Evolutionary conservation across 2,797 vertebrate species (phyloP), one percentile per base, ranked within the genome.

Genomic region (Toxotes lorentzi): DNA sequence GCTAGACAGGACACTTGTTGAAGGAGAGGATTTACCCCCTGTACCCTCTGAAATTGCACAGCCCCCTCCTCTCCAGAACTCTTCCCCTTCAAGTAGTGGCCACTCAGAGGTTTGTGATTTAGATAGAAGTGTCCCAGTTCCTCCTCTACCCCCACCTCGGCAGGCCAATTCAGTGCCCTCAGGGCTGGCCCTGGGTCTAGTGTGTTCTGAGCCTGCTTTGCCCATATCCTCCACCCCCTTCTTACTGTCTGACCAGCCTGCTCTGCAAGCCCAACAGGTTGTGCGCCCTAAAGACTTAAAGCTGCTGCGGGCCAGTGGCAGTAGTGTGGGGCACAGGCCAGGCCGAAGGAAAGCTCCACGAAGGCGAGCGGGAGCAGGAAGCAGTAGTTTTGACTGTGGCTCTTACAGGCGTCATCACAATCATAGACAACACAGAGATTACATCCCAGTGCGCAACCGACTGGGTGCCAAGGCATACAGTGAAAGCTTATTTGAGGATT

Each of bases 221-320:
- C 95, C 95, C 62, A 92, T 95, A 77, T 94, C 93, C 32, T 95
- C 95, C 1, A 80, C 93, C 23, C 94, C 95, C 11, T 96, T 95
- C 83, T 87, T 95, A 73, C 84, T 95, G 70, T 90, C 95, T 1
- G 95, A 97, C 67, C 94, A 95, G 68, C 89, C 92, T 38, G 86
- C 89, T 30, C 78, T 94, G 81, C 95, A 94, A 68, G 80, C 92
- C 0, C 96, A 97, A 89, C 95, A 96, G 92, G 97, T 97, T 3
- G 97, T 98, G 41, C 94, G 97, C 51, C 97, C 97, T 45, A 98
- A 98, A 92, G 97, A 97, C 89, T 90, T 97, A 53, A 96, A 96
- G 85, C 92, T 97, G 73, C 92, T 97, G 76, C 95, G 96, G 85
- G 92, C 95, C 23, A 77, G 92, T 0, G 93, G 95, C 43, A 90